Evolutionary conservation across 1,140 invertebrate genomes (phyloP).

Genomic region (Bombus haemorrhoidalis): DNA sequence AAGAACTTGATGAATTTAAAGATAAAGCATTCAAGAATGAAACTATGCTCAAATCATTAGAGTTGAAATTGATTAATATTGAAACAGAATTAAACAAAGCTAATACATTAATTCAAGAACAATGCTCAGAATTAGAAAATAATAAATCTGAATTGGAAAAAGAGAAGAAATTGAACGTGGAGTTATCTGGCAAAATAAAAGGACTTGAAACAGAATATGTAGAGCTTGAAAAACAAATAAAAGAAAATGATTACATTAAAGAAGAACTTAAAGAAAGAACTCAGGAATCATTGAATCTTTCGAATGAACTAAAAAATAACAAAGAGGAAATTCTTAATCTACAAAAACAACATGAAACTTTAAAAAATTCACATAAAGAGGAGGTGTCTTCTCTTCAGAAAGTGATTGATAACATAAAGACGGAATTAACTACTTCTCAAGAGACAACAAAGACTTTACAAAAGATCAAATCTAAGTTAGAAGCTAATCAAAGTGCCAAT

Average conservation of each 20-base stretch:
- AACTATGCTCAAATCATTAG: constrained; percentile 74
- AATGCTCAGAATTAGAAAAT: constrained; percentile 61
- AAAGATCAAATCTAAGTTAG: constrained; percentile 82
- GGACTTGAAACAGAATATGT: constrained; percentile 63
- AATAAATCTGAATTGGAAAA: constrained; percentile 62
- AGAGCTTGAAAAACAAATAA: constrained; percentile 51
- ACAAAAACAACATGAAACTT: constrained; percentile 62
- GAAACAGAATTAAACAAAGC: constrained; percentile 62
- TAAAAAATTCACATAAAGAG: constrained; percentile 77
- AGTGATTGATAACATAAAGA: constrained; percentile 77
- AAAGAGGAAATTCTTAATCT: constrained; percentile 78
- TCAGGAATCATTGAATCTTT: constrained; percentile 59
- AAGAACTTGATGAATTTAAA: constrained; percentile 81
- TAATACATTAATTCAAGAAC: constrained; percentile 57
- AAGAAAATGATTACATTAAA: constrained; percentile 65
- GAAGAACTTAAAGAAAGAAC: constrained; percentile 57
- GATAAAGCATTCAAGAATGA: constrained; percentile 82
- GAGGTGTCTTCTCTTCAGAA: constrained; percentile 69
- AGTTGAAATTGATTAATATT: constrained; percentile 67
- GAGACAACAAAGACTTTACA: constrained; percentile 80
- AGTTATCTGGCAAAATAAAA: constrained; percentile 58
- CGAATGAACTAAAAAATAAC: constrained; percentile 68
- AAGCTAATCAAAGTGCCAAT: constrained; percentile 73
- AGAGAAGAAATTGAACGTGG: constrained; percentile 62
- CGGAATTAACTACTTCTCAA: constrained; percentile 78